phyloP scores from a whole-genome alignment of 1,140 invertebrate species.

The Nebria ingens region DNA sequence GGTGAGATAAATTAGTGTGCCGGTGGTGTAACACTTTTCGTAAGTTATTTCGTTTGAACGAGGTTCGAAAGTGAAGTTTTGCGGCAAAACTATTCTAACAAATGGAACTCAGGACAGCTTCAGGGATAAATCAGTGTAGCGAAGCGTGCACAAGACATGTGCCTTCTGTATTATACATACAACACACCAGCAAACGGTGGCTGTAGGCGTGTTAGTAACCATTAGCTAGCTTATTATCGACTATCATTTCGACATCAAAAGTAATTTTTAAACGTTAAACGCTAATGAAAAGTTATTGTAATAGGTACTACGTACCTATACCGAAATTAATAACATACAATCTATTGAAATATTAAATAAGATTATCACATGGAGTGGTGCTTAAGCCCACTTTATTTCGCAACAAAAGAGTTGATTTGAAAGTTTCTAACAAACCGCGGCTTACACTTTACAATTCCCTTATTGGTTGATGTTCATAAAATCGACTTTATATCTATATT shows the following conservation, averaged over 20 bases:
- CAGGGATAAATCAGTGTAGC: conserved; percentile 9
- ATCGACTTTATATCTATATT: too few species aligned
- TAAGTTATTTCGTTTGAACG: conserved; percentile 9
- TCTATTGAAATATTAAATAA: too few species aligned
- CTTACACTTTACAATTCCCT: too few species aligned
- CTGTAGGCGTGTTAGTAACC: background rate
- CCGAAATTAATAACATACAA: background rate
- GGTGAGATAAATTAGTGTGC: conserved; percentile 1
- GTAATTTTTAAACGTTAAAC: too few species aligned
- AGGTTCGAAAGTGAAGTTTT: conserved; percentile 8
- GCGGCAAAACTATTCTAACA: conserved; percentile 4
- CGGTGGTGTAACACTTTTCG: conserved; percentile 1
- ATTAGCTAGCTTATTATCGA: background rate
- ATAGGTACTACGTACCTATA: background rate
- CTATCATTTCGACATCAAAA: background rate
- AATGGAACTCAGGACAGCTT: conserved; percentile 4
- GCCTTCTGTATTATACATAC: background rate
- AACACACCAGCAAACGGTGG: too few species aligned
- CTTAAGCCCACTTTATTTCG: too few species aligned
- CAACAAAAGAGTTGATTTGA: too few species aligned
- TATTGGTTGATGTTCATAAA: too few species aligned
- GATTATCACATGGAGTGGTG: too few species aligned
- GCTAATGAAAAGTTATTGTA: background rate
- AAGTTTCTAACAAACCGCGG: too few species aligned
- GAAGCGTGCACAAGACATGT: conserved; percentile 3